phyloP scores from a whole-genome alignment of 2,113 vertebrate genomes.

The Colistium nudipinnis region DNA sequence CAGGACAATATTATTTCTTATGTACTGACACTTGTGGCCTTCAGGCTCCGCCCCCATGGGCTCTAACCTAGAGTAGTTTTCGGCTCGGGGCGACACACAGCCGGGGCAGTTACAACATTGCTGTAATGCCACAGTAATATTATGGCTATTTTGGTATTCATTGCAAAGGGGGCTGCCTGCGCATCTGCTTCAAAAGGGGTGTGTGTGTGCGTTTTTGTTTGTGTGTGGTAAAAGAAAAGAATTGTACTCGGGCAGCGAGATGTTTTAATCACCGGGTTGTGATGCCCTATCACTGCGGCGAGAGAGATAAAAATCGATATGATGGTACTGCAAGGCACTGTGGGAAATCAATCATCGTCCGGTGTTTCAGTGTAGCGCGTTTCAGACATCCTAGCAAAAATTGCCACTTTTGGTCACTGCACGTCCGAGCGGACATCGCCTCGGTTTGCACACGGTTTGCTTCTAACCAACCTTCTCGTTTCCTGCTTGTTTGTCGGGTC shows the following conservation, averaged over 20 bases:
- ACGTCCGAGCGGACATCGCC: not conserved
- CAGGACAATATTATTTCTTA: no score
- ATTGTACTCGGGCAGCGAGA: not conserved
- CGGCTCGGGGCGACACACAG: no score
- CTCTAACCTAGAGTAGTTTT: no score
- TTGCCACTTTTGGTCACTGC: fast-evolving
- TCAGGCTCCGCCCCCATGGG: no score
- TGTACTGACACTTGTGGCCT: no score
- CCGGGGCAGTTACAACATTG: no score
- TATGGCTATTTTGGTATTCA: no score
- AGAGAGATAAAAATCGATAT: constrained; percentile 5
- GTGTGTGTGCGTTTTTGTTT: not conserved
- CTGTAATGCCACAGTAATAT: no score
- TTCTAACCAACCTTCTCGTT: not conserved
- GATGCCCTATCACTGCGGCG: not conserved
- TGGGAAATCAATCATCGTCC: constrained; percentile 18
- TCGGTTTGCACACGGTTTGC: not conserved
- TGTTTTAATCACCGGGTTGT: not conserved
- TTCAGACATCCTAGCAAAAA: constrained; percentile 5
- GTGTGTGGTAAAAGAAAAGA: no score
- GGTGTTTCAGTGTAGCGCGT: constrained; percentile 6
- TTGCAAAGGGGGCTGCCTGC: no score
- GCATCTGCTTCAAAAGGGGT: no score
- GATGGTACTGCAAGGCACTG: not conserved
- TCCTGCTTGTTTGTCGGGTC: constrained; percentile 1